A percentile compares a stretch with the other conserved stretches of the same genome.
phyloP scores from a whole-genome alignment of 2,113 vertebrate species.

The Myrmecobius fasciatus region DNA sequence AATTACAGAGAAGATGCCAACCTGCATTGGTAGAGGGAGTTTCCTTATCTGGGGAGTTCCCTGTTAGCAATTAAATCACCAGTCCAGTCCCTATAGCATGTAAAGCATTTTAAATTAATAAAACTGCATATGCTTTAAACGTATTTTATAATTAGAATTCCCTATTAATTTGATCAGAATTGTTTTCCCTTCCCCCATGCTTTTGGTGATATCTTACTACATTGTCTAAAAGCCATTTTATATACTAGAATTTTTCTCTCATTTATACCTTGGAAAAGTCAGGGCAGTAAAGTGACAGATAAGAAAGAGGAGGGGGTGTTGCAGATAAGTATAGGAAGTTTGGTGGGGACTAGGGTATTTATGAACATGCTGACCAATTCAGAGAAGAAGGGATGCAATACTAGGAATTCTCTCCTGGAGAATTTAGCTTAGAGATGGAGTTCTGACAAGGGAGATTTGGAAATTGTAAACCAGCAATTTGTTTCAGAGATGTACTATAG shows the following conservation, averaged over 20 bases:
- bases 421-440: neutral
- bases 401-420: neutral
- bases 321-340: neutral
- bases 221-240: neutral
- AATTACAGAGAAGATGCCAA: neutral
- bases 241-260: neutral
- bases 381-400: neutral
- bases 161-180: constrained; percentile 12
- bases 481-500: neutral
- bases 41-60: neutral
- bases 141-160: neutral
- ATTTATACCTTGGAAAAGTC: neutral
- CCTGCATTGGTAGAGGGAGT: neutral
- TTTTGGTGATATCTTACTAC: neutral
- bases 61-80: neutral
- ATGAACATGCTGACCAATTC: neutral
- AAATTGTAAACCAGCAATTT: neutral
- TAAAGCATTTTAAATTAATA: constrained; percentile 54
- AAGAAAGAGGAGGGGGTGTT: neutral
- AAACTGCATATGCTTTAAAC: constrained; percentile 10
- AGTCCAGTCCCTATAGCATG: constrained; percentile 9
- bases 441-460: neutral
- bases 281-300: neutral
- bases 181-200: neutral
- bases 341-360: neutral